Evolutionary conservation across 2,888 invertebrate species (phyloP), one percentile per base, ranked within the genome.

Genomic region (Halictus quadricinctus): DNA sequence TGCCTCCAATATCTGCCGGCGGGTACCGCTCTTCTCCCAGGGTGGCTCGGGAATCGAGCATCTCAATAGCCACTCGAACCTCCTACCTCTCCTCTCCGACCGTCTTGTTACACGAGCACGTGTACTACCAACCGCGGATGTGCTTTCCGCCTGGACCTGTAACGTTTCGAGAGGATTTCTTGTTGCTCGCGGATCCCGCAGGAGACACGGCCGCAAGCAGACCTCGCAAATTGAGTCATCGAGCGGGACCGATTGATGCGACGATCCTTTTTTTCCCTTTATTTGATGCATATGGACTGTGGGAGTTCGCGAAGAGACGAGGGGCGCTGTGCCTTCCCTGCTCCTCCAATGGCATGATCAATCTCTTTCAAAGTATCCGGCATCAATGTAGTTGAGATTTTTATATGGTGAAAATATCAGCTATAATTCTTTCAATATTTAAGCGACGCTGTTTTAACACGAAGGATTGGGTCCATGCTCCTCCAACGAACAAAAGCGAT

Each of bases 1-100:
- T 94, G 94, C 94, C 93, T 94, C 93, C 94, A 91, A 94, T 94
- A 94, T 94, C 93, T 92, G 91, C 88, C 88, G 87, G 87, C 88
- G 87, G 89, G 87, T 86, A 88, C 88, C 91, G 90, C 91, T 91
- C 89, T 87, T 84, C 88, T 89, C 87, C 89, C 88, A 89, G 91
- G 90, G 90, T 89, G 90, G 85, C 90, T 91, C 88, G 89, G 89
- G 91, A 92, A 91, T 89, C 91, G 88, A 91, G 92, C 91, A 93
- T 92, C 92, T 94, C 94, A 94, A 93, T 93, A 91, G 93, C 92
- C 92, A 93, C 93, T 94, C 93, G 91, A 87, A 88, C 86, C 83
- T 80, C 84, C 81, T 81, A 83, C 87, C 80, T 43, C 29, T 29
- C 7, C 64, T 64, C 64, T 29, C n/a, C 79, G 64, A 80, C 83